Evolutionary conservation across 2,797 vertebrate species (phyloP), one percentile per base, ranked within the genome.

Genomic region (Amblyraja radiata): DNA sequence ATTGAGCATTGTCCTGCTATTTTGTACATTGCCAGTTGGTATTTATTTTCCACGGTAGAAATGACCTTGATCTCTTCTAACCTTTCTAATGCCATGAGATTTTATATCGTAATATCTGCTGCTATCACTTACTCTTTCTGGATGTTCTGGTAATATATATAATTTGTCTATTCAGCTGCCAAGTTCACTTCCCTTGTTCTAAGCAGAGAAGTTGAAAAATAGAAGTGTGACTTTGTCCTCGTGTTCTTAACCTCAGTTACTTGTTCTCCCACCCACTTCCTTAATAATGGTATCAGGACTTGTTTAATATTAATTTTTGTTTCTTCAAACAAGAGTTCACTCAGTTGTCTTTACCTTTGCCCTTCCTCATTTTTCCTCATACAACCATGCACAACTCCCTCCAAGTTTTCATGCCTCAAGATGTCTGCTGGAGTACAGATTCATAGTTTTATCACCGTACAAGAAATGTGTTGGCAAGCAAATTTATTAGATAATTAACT

Each of bases 221-320:
- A 36, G 84, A 88, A 88, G 84, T 68, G 63, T 68, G 21, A 88
- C 84, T 88, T 84, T 88, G 63, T 68, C 32, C 84, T 88, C 28
- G 25, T 61, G 10, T 61, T 88, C 61, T 88, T 88, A 9, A 84
- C 21, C 0, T 68, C 58, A 68, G 84, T 68, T n/a, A 32, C 63
- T 68, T 68, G n/a, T 88, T 63, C 84, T 88, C 61, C 63, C 5
- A 68, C n/a, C 84, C 84, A 88, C 84, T 88, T 88, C 84, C n/a
- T 14, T 71, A 32, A 32, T 65, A 39, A 23, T 65, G 74, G 21
- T 46, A 77, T 78, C 8, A 5, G 28, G 91, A 18, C 36, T 8
- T 77, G 11, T 18, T 63, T 86, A 28, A 61, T 86, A 28, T 13
- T 68, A 13, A 39, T 93, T 65, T 18, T 5, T 14, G 63, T 68